Evolutionary conservation across 2,113 vertebrate species (phyloP).

Genomic region (Oxygymnocypris stewartii): DNA sequence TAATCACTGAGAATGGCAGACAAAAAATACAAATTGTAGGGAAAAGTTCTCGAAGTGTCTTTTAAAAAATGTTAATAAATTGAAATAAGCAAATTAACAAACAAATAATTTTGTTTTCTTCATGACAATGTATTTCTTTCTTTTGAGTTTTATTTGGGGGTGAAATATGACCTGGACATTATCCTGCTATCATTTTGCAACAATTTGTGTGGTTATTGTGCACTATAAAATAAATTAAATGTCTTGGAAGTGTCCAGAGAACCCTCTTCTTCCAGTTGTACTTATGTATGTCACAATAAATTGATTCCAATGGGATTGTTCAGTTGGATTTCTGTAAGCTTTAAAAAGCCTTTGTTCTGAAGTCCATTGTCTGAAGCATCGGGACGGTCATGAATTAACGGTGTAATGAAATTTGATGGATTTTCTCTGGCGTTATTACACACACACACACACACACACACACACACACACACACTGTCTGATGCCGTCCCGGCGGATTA

Average conservation of each 20-base stretch:
- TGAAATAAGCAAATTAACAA: background rate
- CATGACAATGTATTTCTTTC: background rate
- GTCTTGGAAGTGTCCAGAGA: background rate
- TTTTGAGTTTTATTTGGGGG: background rate
- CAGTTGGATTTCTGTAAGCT: background rate
- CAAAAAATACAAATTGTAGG: background rate
- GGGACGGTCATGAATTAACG: background rate
- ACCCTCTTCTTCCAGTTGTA: background rate
- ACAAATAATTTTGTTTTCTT: background rate
- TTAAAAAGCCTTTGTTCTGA: conserved; percentile 30
- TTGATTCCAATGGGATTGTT: conserved; percentile 25
- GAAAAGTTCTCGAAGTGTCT: background rate
- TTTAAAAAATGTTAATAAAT: background rate
- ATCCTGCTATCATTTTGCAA: background rate
- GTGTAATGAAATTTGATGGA: conserved; percentile 39
- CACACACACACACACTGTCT: background rate
- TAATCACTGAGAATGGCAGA: background rate
- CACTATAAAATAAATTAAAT: background rate
- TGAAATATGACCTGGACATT: background rate
- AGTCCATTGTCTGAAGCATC: background rate
- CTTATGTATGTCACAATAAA: background rate
- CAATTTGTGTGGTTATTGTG: background rate
- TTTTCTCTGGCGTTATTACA: conserved; percentile 37
- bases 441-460: background rate
- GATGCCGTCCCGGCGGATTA: background rate